Evolutionary conservation across 2,797 vertebrate genomes (phyloP), one percentile per base, ranked within the genome.

Genomic region (Rhinogobio ventralis): DNA sequence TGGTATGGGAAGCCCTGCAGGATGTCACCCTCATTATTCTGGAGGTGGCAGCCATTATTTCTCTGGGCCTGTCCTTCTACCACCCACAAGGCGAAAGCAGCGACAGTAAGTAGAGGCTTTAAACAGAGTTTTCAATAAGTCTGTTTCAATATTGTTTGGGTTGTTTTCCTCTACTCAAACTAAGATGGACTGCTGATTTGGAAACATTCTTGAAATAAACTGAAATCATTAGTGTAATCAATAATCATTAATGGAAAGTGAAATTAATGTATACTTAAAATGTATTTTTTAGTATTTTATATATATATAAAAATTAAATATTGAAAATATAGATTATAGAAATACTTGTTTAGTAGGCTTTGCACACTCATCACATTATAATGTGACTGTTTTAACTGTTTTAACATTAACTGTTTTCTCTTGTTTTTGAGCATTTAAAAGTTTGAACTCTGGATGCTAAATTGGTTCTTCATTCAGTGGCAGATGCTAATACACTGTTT

Each of bases 1-100:
- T 99, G 92, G 98, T 99, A 89, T 99, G 98, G 98, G 98, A 99
- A 91, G 98, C 98, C 0, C 95, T 99, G 84, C 98, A 99, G 92
- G 98, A 99, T 30, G 97, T 99, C 87, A 99, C 98, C 0, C 96
- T 99, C 46, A 99, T 99, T 89, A 99, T 99, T 90, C 92, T 99
- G 92, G 97, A 98, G 93, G 96, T 99, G 0, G 98, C 98, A 25
- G 98, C 98, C 92, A 96, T 99, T 93, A 97, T 99, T 93, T 99
- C 98, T 14, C 91, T 99, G 86, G 96, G 96, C 60, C 91, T 99
- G 51, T 99, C 98, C 78, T 99, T 99, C 91, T 99, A 99, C 87
- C 97, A 96, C 78, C 97, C 97, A 30, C 95, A 96, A 1, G 97
- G 96, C 0, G 96, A 94, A 19, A 93, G 96, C 84, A 96, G 92